Conservation (phyloP, 2,113 vertebrate genomes). For the Cyprinodon variegatus region DNA sequence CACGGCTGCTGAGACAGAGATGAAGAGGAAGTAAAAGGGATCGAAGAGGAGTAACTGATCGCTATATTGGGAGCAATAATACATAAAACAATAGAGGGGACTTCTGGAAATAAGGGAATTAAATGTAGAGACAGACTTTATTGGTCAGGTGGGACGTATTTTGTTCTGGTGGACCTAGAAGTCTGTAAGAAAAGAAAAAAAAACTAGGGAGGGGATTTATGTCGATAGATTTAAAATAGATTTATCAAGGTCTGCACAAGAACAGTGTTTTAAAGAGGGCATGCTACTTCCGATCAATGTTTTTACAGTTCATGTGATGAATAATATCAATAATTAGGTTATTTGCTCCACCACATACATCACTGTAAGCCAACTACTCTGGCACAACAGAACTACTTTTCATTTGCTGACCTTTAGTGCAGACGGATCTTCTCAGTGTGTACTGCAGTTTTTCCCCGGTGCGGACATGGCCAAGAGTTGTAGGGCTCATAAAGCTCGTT, state of each 20-base stretch:
- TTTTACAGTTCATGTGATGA: constrained; percentile 23
- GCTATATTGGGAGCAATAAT: constrained; percentile 30
- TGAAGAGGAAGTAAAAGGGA: constrained; percentile 35
- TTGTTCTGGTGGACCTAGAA: constrained; percentile 10
- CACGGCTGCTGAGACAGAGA: constrained; percentile 8
- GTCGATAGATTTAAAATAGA: constrained; percentile 1
- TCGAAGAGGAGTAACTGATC: constrained; percentile 15
- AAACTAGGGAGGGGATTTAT: neutral
- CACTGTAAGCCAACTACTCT: constrained; percentile 11
- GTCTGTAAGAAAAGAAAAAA: constrained; percentile 13
- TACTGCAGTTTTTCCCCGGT: constrained; percentile 46
- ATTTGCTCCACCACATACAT: constrained; percentile 9
- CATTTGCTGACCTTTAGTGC: constrained; percentile 50
- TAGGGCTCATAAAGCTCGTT: constrained; percentile 51
- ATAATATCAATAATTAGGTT: constrained; percentile 13
- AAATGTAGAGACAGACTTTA: constrained; percentile 37
- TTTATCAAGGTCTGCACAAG: neutral
- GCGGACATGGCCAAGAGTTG: constrained; percentile 50
- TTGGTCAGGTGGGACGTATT: constrained; percentile 35
- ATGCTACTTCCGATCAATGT: neutral
- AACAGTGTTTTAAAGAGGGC: constrained; percentile 7
- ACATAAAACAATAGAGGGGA: constrained; percentile 15
- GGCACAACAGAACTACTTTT: constrained; percentile 27
- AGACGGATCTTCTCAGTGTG: constrained; percentile 27
- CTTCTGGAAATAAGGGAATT: constrained; percentile 3